These are phyloP conservation scores for Tychaedon coryphoeus DNA, from an alignment of 2,113 vertebrate species.

Conservation along the genomic window DNA sequence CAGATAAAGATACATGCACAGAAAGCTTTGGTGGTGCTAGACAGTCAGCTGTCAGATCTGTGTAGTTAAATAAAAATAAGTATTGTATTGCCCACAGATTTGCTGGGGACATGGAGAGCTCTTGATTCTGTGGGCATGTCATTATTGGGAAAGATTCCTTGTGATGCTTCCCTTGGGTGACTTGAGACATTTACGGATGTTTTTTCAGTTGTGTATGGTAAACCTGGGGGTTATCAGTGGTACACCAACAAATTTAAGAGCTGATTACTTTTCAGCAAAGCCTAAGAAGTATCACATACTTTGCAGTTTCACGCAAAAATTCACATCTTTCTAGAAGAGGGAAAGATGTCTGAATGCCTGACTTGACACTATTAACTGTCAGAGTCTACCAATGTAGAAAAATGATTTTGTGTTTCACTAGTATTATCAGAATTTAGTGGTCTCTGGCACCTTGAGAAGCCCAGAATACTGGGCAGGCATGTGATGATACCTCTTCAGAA, in stretches of 20 bases:
- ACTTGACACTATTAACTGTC: not conserved
- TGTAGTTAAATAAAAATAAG: not conserved
- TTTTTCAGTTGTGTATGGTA: not conserved
- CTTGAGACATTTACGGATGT: not conserved
- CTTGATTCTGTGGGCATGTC: not conserved
- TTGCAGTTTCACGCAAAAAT: not conserved
- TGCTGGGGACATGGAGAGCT: not conserved
- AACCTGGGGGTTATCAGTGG: not conserved
- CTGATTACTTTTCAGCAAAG: not conserved
- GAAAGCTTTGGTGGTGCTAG: not conserved
- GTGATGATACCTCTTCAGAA: not conserved
- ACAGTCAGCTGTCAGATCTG: not conserved
- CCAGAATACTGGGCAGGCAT: not conserved
- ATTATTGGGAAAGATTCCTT: not conserved
- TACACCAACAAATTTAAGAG: not conserved
- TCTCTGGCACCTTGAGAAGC: not conserved
- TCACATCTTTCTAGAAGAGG: not conserved
- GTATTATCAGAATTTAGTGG: not conserved
- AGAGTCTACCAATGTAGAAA: not conserved
- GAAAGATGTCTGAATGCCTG: not conserved
- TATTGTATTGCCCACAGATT: not conserved
- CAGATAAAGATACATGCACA: not conserved
- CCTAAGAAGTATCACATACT: not conserved
- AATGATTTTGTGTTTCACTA: not conserved
- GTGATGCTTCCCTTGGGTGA: not conserved